These are phyloP conservation scores for Dicrurus megarhynchus DNA, from an alignment of 2,113 vertebrate species.

Conservation along the genomic window DNA sequence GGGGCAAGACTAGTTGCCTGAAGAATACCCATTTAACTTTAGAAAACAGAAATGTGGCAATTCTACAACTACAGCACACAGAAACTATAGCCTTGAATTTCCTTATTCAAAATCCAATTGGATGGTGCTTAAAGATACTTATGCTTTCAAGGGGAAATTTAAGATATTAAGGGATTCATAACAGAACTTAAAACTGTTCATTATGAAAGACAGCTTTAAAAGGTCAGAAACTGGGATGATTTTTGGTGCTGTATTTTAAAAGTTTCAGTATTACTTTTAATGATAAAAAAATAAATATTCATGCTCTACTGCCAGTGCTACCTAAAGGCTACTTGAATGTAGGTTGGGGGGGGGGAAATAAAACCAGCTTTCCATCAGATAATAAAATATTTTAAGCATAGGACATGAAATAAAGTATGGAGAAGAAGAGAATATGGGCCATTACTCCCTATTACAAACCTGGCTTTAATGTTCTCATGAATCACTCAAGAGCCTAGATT, in stretches of 20 bases:
- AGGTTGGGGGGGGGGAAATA: neutral
- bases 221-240: neutral
- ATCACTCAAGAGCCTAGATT: slow-evolving; percentile 34
- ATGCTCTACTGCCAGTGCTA: neutral
- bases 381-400: neutral
- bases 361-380: slow-evolving; percentile 16
- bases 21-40: neutral
- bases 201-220: neutral
- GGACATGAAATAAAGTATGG: neutral
- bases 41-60: neutral
- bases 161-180: neutral
- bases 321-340: slow-evolving; percentile 1
- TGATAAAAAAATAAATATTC: slow-evolving; percentile 55
- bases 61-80: neutral
- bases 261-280: neutral
- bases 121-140: neutral
- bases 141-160: neutral
- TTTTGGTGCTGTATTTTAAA: slow-evolving; percentile 37
- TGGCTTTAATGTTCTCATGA: slow-evolving; percentile 2
- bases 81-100: neutral
- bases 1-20: neutral
- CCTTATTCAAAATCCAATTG: neutral
- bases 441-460: neutral
- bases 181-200: neutral
- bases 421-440: neutral